Conservation (phyloP, 2,888 invertebrate species). For the Lasius platythorax region DNA sequence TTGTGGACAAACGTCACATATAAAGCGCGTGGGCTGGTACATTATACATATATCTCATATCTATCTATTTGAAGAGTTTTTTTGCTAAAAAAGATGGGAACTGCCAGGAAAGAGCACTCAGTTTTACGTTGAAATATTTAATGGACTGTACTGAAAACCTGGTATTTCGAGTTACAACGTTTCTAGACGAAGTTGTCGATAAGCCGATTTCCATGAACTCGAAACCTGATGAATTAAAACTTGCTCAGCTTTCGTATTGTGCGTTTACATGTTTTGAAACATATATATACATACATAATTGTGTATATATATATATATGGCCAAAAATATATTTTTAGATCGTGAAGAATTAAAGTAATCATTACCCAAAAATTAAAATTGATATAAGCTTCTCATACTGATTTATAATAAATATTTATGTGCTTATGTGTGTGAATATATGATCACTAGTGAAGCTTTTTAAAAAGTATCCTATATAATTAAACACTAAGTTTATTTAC, state of each 20-base stretch:
- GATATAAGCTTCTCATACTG: neutral
- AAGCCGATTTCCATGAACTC: constrained; percentile 40
- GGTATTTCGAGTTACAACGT: constrained; percentile 20
- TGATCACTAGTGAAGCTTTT: neutral
- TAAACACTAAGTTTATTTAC: neutral
- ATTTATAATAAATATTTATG: neutral
- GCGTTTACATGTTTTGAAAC: constrained; percentile 5
- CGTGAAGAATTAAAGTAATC: neutral
- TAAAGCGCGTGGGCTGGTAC: too few species aligned
- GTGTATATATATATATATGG: neutral
- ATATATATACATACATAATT: neutral
- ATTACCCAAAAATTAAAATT: neutral
- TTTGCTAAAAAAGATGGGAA: constrained; percentile 18
- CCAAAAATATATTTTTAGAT: constrained; percentile 1
- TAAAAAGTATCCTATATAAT: neutral
- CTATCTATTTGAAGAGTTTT: neutral
- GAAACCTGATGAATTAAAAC: constrained; percentile 42
- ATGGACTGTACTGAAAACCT: constrained; percentile 18
- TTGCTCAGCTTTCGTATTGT: constrained; percentile 12
- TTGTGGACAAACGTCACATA: neutral
- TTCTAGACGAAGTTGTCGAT: constrained; percentile 38
- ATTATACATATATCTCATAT: neutral
- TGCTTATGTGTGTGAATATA: neutral
- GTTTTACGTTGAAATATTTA: constrained; percentile 42
- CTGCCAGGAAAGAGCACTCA: constrained; percentile 19